A percentile compares a stretch with the other conserved stretches of the same genome.
Evolutionary conservation across 2,797 vertebrate species (phyloP).

Genomic region (Intellagama lesueurii): DNA sequence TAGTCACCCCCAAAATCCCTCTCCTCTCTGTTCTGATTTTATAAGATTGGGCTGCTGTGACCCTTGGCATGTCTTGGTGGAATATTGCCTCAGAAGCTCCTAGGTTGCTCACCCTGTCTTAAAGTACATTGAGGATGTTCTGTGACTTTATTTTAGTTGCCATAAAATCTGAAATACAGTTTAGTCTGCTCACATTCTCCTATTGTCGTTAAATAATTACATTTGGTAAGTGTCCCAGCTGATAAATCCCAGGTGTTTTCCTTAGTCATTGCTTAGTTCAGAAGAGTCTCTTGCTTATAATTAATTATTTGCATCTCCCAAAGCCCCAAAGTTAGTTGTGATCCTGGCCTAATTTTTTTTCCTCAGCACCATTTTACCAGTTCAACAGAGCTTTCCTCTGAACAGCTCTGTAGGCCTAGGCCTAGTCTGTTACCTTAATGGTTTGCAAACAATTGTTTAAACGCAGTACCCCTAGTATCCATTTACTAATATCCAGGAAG

Average conservation of each 20-base stretch:
- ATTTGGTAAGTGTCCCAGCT: constrained; percentile 4
- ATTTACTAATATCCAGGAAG: no score
- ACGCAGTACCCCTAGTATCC: no score
- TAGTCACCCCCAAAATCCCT: no score
- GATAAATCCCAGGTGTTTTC: constrained; percentile 42
- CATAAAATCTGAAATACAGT: background rate
- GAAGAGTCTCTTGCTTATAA: constrained; percentile 16
- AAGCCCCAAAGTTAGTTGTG: background rate
- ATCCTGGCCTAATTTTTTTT: constrained; percentile 13
- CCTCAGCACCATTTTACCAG: background rate
- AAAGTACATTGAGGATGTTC: background rate
- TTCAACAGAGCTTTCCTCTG: constrained; percentile 12
- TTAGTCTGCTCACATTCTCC: constrained; percentile 13
- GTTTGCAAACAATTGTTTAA: background rate
- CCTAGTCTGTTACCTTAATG: constrained; percentile 1
- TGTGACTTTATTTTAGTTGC: background rate
- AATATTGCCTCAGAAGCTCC: no score
- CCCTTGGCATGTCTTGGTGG: no score
- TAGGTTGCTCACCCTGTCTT: background rate
- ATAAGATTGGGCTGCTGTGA: no score
- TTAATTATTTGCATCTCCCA: constrained; percentile 8
- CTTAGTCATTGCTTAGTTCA: background rate
- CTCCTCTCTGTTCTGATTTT: background rate
- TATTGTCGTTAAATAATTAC: constrained; percentile 32
- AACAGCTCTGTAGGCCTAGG: background rate